Percentiles rank a stretch among this genome's conserved stretches.
phyloP scores from a whole-genome alignment of 2,113 vertebrate genomes.

The Equus quagga region DNA sequence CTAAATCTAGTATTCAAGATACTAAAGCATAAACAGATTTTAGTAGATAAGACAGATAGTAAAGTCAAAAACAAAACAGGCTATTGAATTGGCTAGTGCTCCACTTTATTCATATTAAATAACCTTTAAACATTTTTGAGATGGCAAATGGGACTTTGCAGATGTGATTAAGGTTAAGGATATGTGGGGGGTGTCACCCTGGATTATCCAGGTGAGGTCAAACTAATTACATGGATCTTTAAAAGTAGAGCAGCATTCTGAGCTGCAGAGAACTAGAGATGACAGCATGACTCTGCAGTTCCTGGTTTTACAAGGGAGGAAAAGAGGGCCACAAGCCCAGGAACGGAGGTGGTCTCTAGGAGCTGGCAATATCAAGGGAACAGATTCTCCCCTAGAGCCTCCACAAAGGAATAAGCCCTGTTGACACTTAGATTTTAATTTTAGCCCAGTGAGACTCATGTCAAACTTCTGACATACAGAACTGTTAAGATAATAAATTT shows the following conservation, averaged over 20 bases:
- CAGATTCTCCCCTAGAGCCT: neutral
- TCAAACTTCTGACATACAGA: neutral
- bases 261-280: neutral
- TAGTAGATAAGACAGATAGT: neutral
- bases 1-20: constrained; percentile 10
- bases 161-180: neutral
- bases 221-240: neutral
- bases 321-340: neutral
- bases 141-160: neutral
- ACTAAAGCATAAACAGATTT: neutral
- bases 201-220: neutral
- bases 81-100: neutral
- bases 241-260: neutral
- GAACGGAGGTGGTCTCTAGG: neutral
- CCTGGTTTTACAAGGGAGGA: neutral
- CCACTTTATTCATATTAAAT: neutral
- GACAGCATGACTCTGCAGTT: neutral
- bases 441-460: neutral
- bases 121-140: neutral
- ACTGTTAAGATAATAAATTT: neutral
- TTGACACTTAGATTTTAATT: neutral
- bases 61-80: neutral
- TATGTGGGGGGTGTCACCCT: neutral
- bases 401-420: neutral
- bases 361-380: neutral